A percentile compares a stretch with the other conserved stretches of the same genome.
These are phyloP conservation scores for Micrastur ruficollis DNA, from an alignment of 2,797 vertebrate genomes.

Conservation along the genomic window DNA sequence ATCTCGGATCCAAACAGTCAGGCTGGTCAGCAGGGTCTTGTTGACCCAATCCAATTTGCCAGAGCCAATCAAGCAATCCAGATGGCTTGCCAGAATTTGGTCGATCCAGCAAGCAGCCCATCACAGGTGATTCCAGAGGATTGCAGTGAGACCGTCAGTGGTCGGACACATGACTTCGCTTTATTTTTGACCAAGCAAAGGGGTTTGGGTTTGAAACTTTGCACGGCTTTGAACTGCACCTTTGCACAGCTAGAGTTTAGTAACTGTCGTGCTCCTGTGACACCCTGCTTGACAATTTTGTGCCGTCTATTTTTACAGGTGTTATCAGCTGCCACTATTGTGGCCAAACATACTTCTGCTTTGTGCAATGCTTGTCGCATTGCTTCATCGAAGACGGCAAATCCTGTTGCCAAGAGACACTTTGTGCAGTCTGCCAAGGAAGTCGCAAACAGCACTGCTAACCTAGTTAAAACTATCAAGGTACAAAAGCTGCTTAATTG, in stretches of 20 bases:
- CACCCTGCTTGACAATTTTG: not conserved
- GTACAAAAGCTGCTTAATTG: conserved; percentile 62
- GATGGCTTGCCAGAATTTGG: conserved; percentile 97
- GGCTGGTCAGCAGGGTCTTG: conserved; percentile 95
- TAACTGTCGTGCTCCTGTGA: not conserved
- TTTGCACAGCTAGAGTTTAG: not conserved
- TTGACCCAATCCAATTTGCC: conserved; percentile 97
- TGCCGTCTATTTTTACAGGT: conserved; percentile 77
- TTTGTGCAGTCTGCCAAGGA: conserved; percentile 99
- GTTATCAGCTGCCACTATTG: conserved; percentile 94
- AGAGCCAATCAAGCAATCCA: conserved; percentile 97
- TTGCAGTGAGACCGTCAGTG: accelerated
- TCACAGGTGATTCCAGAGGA: conserved; percentile 84
- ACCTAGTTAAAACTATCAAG: conserved; percentile 99
- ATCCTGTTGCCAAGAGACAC: conserved; percentile 95
- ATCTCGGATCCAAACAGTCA: conserved; percentile 98
- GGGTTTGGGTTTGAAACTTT: not conserved
- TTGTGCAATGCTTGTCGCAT: conserved; percentile 96
- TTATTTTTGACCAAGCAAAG: not conserved
- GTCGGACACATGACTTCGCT: accelerated
- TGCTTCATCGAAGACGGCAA: conserved; percentile 95
- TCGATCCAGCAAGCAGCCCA: conserved; percentile 93
- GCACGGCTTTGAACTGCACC: not conserved
- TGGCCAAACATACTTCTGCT: conserved; percentile 97
- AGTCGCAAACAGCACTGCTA: conserved; percentile 98